A percentile compares a stretch with the other conserved stretches of the same genome.
These are phyloP conservation scores for Gallinago undulata DNA, from an alignment of 2,113 vertebrate genomes.

Conservation along the genomic window DNA sequence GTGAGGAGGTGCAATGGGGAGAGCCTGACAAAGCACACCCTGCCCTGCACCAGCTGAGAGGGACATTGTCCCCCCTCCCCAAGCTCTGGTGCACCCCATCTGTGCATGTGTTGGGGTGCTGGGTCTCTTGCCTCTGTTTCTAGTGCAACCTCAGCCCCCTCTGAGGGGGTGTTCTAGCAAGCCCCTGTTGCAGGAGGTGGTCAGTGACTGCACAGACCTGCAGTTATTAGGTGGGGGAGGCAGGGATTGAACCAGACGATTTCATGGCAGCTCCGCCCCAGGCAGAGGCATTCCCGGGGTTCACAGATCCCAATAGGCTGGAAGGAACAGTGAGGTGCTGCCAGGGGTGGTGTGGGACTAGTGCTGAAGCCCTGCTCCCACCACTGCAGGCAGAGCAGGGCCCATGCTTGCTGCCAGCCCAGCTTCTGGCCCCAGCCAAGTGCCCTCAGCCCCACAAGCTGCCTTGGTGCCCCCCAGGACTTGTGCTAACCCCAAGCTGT, in stretches of 20 bases:
- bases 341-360: rapidly evolving
- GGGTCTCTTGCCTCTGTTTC: too few relatives aligned
- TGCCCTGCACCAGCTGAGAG: neutral
- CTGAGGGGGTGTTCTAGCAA: neutral
- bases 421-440: neutral
- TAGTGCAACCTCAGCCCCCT: neutral
- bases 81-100: too few relatives aligned
- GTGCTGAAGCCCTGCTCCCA: neutral
- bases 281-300: neutral
- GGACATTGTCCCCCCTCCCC: neutral
- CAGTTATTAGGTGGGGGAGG: too few relatives aligned
- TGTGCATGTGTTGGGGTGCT: rapidly evolving
- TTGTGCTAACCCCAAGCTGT: neutral
- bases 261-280: neutral
- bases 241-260: neutral
- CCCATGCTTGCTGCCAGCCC: neutral
- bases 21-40: neutral
- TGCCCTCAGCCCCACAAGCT: too few relatives aligned
- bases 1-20: neutral
- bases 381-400: neutral
- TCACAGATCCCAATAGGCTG: neutral
- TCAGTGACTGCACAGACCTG: neutral
- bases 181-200: neutral
- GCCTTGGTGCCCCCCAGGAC: neutral
- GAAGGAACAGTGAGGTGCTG: neutral